Evolutionary conservation across 2,797 vertebrate genomes (phyloP).

Genomic region (Alcedo quadribrachys): DNA sequence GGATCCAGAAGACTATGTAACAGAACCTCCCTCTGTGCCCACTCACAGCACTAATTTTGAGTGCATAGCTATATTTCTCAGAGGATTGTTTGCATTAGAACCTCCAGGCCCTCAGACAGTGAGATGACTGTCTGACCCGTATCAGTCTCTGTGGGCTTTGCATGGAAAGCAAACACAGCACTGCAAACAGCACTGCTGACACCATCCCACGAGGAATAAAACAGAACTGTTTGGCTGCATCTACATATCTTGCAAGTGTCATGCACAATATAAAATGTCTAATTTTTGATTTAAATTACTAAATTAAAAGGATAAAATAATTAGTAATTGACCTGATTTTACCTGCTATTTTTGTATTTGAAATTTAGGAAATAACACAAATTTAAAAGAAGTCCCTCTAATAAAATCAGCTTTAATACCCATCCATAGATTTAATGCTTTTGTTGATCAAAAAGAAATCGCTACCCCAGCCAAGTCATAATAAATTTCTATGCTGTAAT

Average conservation of each 20-base stretch:
- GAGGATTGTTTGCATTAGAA: background rate
- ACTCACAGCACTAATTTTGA: fast-evolving
- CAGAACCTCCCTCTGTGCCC: background rate
- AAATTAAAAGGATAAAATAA: background rate
- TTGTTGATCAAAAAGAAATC: conserved; percentile 27
- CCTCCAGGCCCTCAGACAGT: background rate
- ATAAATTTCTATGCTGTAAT: conserved; percentile 55
- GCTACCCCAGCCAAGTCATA: conserved; percentile 39
- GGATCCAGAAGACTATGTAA: background rate
- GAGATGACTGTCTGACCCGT: background rate
- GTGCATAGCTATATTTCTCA: background rate
- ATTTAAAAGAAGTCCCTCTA: background rate
- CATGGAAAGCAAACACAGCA: background rate
- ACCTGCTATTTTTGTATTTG: background rate
- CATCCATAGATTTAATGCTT: conserved; percentile 15
- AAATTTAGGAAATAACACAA: background rate
- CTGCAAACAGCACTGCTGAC: fast-evolving
- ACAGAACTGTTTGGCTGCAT: background rate
- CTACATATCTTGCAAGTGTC: fast-evolving
- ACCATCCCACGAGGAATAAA: background rate
- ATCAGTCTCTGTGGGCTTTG: background rate
- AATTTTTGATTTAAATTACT: background rate
- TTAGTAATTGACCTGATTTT: background rate
- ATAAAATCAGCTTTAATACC: conserved; percentile 12
- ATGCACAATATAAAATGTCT: background rate